Evolutionary conservation across 2,113 vertebrate genomes (phyloP).

Genomic region (Xenopus laevis): DNA sequence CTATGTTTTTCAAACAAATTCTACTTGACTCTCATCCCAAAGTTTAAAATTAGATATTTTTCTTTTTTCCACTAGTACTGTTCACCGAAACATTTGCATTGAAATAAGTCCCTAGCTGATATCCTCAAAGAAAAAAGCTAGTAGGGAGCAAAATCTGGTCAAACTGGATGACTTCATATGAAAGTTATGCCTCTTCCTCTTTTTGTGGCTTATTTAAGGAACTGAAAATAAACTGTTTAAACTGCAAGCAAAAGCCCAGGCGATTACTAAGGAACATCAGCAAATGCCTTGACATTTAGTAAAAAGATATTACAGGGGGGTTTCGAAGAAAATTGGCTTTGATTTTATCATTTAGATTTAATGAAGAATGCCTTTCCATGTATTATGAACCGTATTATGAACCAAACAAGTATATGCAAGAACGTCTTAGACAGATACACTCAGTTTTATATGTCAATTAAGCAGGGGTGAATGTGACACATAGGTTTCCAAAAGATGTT

Average conservation of each 20-base stretch:
- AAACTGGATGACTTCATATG: neutral
- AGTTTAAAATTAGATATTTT: neutral
- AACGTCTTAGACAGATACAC: too few species aligned
- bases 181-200: slow-evolving; percentile 9
- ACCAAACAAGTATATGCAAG: too few species aligned
- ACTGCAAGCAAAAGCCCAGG: neutral
- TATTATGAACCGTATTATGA: too few species aligned
- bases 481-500: too few species aligned
- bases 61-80: neutral
- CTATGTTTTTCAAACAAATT: neutral
- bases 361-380: too few species aligned
- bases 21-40: neutral
- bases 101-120: slow-evolving; percentile 5
- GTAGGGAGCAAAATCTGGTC: neutral
- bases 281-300: neutral
- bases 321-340: neutral
- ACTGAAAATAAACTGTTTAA: slow-evolving; percentile 12
- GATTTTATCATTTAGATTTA: too few species aligned
- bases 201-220: neutral
- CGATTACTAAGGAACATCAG: neutral
- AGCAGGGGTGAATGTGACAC: too few species aligned
- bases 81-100: slow-evolving; percentile 5
- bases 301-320: neutral
- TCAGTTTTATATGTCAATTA: too few species aligned
- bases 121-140: neutral